phyloP scores from a whole-genome alignment of 1,140 invertebrate genomes.

The Scaptomyza hsui region DNA sequence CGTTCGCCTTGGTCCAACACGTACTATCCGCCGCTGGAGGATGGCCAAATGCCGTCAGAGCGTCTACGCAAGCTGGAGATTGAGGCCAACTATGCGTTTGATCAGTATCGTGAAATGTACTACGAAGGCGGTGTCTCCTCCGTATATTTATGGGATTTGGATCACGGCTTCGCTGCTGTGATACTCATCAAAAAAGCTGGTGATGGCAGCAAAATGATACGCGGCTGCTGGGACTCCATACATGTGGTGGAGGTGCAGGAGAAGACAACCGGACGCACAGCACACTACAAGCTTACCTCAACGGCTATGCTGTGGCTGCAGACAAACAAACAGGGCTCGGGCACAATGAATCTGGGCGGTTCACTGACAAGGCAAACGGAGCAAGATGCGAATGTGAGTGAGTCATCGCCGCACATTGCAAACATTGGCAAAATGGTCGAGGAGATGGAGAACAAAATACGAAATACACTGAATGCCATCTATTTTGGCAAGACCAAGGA shows the following conservation, averaged over 20 bases:
- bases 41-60: constrained; percentile 99
- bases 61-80: constrained; percentile 97
- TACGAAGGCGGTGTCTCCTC: constrained; percentile 99
- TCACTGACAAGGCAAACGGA: constrained; percentile 98
- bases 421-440: constrained; percentile 98
- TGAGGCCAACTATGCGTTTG: constrained; percentile 99
- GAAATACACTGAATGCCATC: constrained; percentile 98
- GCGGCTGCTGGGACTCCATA: constrained; percentile 99
- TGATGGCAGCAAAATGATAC: constrained; percentile 97
- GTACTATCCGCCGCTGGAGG: constrained; percentile 98
- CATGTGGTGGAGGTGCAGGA: constrained; percentile 99
- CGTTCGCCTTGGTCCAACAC: constrained; percentile 99
- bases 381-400: constrained; percentile 94
- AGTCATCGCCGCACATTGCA: constrained; percentile 97
- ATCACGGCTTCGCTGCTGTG: constrained; percentile 99
- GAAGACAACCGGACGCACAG: constrained; percentile 95
- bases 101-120: constrained; percentile 99
- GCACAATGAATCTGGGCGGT: constrained; percentile 99
- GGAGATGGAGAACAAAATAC: constrained; percentile 99
- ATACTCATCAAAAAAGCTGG: constrained; percentile 99
- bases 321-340: constrained; percentile 97
- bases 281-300: constrained; percentile 99
- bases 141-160: constrained; percentile 99
- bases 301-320: constrained; percentile 99
- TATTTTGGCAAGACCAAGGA: constrained; percentile 99